Percentiles rank a stretch among this genome's conserved stretches.
These are phyloP conservation scores for Lacanobia wlatinum DNA, from an alignment of 2,888 invertebrate genomes.

Conservation along the genomic window DNA sequence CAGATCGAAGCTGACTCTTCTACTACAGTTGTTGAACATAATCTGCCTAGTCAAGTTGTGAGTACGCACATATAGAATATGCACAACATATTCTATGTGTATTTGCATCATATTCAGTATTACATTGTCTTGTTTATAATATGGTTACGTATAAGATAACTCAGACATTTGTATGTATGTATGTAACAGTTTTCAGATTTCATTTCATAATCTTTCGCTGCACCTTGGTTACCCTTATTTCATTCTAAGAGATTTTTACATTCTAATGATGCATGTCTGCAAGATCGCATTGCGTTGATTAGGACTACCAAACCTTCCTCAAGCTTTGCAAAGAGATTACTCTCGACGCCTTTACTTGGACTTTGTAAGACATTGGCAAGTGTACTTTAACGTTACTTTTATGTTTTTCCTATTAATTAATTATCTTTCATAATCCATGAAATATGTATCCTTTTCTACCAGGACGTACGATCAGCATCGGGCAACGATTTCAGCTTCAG, in stretches of 20 bases:
- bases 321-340: not conserved
- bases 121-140: not conserved
- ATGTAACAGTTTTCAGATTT: not conserved
- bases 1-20: slow-evolving; percentile 97
- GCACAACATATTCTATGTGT: too few species aligned
- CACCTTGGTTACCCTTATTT: not conserved
- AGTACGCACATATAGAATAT: too few species aligned
- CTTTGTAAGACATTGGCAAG: slow-evolving; percentile 1
- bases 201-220: not conserved
- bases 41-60: slow-evolving; percentile 96
- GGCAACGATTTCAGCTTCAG: slow-evolving; percentile 96
- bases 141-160: too few species aligned
- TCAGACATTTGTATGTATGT: too few species aligned
- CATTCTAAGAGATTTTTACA: not conserved
- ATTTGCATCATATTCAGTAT: not conserved
- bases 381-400: not conserved
- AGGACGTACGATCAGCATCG: slow-evolving; percentile 95
- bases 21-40: slow-evolving; percentile 97
- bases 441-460: too few species aligned
- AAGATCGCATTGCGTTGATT: slow-evolving; percentile 2
- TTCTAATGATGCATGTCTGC: slow-evolving; percentile 34
- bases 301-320: not conserved
- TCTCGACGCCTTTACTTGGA: not conserved
- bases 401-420: not conserved
- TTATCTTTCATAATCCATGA: too few species aligned